Base-by-base conservation (phyloP, 2,113 vertebrate genomes). In the Hippocampus barbouri region DNA sequence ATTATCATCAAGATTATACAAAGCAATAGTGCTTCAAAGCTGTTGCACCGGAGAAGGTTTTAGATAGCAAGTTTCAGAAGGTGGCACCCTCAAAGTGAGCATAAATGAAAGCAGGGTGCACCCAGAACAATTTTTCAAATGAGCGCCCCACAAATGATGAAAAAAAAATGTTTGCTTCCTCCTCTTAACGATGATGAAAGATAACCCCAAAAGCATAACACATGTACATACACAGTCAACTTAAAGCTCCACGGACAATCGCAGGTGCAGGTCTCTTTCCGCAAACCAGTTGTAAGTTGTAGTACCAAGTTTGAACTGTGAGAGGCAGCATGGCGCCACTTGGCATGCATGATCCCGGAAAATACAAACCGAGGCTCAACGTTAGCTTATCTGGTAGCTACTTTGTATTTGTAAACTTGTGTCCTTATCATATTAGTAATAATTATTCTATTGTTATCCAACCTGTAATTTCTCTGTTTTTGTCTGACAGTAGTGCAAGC, bases 51-150 rank as follows among this genome's bases (percentile, higher is more conserved):
- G 15, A 71, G 67, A 23, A 60, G 57, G 25, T 60, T 60, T 71
- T 74, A 59, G 69, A 49, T 79, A 62, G 78, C 71, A 51, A 77
- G 67, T 84, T 82, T 79, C 34, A 69, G 72, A 75, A 83, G 80
- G 81, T 47, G 71, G 79, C 77, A 84, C 65, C 77, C 18, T 2
- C 79, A 76, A 83, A 88, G 78, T 72, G 73, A 85, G 83, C 71
- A 15, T 21, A 54, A n/a, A 59, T 27, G 12, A 27, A 59, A 59
- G 25, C 25, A 0, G 57, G 23, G 10, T 30, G 16, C 15, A 38
- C 23, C 10, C 23, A 25, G 8, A 25, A 8, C 8, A 23, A 8
- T 59, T 59, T 34, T 30, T 34, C 8, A 34, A 61, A 27, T 14
- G 23, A 59, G 56, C 11, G 23, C 9, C 56, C 9, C 56, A 11